A percentile compares a stretch with the other conserved stretches of the same genome.
Evolutionary conservation across 1,140 invertebrate species (phyloP).

Genomic region (Drosophila triauraria): DNA sequence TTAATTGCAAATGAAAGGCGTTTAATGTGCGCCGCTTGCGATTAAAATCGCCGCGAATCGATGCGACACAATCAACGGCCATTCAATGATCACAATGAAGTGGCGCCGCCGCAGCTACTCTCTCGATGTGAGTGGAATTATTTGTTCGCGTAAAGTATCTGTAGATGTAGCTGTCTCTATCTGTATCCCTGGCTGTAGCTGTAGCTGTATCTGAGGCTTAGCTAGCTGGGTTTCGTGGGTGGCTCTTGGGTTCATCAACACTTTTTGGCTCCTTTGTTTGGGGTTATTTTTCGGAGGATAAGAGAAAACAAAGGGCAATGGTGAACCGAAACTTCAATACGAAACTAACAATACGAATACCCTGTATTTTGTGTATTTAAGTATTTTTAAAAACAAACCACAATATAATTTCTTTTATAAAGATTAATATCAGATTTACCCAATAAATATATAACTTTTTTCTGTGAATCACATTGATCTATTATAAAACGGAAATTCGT

Average conservation of each 20-base stretch:
- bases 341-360: neutral
- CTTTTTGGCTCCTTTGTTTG: conserved; percentile 71
- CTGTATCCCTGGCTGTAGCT: conserved; percentile 3
- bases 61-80: conserved; percentile 74
- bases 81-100: conserved; percentile 76
- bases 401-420: too few relatives aligned
- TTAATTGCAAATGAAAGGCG: conserved; percentile 82
- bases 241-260: conserved; percentile 69
- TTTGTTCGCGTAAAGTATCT: conserved; percentile 30
- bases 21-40: conserved; percentile 70
- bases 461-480: too few relatives aligned
- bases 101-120: conserved; percentile 47
- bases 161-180: conserved; percentile 7
- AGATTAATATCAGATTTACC: too few relatives aligned
- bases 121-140: conserved; percentile 22
- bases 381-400: too few relatives aligned
- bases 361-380: neutral
- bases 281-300: conserved; percentile 18
- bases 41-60: conserved; percentile 81
- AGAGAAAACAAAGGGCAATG: conserved; percentile 30
- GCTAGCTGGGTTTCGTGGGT: conserved; percentile 19
- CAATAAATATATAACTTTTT: too few relatives aligned
- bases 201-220: conserved; percentile 56
- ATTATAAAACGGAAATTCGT: neutral
- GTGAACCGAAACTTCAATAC: neutral